Evolutionary conservation across 2,888 invertebrate species (phyloP).

Genomic region (Volucella bombylans): DNA sequence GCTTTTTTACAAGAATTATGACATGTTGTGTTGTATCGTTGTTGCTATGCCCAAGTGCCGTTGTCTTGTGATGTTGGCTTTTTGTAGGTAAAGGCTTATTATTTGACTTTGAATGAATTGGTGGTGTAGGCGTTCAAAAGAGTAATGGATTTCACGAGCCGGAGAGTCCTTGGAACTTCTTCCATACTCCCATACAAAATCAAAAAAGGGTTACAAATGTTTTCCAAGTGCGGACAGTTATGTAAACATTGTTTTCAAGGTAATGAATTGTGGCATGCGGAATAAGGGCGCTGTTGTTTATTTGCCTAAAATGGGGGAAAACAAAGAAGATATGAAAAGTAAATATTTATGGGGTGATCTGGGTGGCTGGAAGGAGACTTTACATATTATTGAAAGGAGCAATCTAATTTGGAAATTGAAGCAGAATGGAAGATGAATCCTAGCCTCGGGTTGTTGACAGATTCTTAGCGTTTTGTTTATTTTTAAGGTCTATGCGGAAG

Average conservation of each 20-base stretch:
- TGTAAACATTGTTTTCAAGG: not conserved
- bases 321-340: too few species aligned
- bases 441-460: too few species aligned
- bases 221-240: not conserved
- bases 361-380: too few species aligned
- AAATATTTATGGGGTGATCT: not conserved
- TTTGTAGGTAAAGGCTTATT: too few species aligned
- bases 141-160: constrained; percentile 2
- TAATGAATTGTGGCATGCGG: not conserved
- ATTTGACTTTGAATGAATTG: not conserved
- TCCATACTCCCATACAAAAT: too few species aligned
- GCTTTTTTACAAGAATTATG: constrained; percentile 5
- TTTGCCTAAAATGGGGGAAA: not conserved
- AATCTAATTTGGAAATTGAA: too few species aligned
- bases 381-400: too few species aligned
- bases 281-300: not conserved
- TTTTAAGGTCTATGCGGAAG: too few species aligned
- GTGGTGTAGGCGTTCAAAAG: not conserved
- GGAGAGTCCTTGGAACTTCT: not conserved
- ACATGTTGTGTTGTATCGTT: not conserved
- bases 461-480: too few species aligned
- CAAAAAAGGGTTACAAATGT: constrained; percentile 6
- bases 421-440: too few species aligned
- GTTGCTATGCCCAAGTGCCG: too few species aligned
- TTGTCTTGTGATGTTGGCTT: too few species aligned